A percentile compares a stretch with the other conserved stretches of the same genome.
Evolutionary conservation across 2,113 vertebrate species (phyloP).

Genomic region (Stigmatopora nigra): DNA sequence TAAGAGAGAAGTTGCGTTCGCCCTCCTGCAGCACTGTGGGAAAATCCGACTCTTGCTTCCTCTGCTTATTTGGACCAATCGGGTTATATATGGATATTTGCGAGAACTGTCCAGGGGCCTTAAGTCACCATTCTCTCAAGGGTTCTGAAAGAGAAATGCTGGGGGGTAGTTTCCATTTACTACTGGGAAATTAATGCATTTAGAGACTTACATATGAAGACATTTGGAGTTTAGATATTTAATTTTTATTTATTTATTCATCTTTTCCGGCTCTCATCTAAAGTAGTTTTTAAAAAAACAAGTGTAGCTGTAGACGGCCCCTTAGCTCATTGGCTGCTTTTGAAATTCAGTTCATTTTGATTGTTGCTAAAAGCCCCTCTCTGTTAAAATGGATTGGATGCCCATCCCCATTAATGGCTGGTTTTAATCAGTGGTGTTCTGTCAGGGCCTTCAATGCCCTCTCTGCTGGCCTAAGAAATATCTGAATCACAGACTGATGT

Average conservation of each 20-base stretch:
- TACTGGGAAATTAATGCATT: constrained; percentile 31
- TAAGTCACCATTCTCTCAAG: constrained; percentile 63
- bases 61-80: constrained; percentile 65
- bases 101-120: constrained; percentile 42
- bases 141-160: constrained; percentile 55
- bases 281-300: background rate
- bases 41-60: constrained; percentile 65
- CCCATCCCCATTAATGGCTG: too few species aligned
- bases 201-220: constrained; percentile 23
- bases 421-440: too few species aligned
- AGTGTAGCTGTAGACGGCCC: background rate
- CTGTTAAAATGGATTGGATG: too few species aligned
- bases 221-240: constrained; percentile 1
- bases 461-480: too few species aligned
- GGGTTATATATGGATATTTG: constrained; percentile 68
- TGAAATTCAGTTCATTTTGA: background rate
- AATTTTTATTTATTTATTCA: background rate
- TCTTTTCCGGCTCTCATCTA: background rate
- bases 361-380: too few species aligned
- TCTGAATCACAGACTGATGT: too few species aligned
- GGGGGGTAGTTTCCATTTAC: constrained; percentile 68
- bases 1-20: constrained; percentile 55
- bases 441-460: too few species aligned
- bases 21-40: constrained; percentile 66
- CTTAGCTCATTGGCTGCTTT: background rate